A percentile compares a stretch with the other conserved stretches of the same genome.
Evolutionary conservation across 2,797 vertebrate species (phyloP).

Genomic region (Syndactyla subalaris): DNA sequence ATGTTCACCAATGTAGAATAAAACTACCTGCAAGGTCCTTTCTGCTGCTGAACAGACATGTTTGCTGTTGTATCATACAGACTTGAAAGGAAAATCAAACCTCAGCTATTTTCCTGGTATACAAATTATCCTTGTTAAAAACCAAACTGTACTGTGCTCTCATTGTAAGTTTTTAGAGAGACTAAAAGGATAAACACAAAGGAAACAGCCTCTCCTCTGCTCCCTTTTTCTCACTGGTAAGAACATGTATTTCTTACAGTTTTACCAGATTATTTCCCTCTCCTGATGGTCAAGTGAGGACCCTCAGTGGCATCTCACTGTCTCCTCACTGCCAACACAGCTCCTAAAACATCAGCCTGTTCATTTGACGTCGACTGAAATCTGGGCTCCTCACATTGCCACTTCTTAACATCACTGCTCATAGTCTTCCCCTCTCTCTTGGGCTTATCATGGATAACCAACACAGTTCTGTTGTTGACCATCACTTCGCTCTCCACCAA

Average conservation of each 20-base stretch:
- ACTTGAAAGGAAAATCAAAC: background rate
- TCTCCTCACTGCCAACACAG: background rate
- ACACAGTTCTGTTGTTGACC: rapidly evolving
- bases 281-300: background rate
- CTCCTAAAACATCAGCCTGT: background rate
- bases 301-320: background rate
- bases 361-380: background rate
- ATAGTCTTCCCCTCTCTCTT: background rate
- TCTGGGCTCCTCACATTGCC: background rate
- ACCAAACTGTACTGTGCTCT: background rate
- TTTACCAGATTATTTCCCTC: background rate
- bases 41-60: background rate
- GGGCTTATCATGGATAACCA: rapidly evolving
- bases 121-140: slow-evolving; percentile 1
- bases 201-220: background rate
- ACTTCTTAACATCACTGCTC: background rate
- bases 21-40: background rate
- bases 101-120: background rate
- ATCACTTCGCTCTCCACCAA: background rate
- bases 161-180: background rate
- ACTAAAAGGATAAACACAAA: background rate
- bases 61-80: background rate
- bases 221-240: background rate
- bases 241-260: background rate
- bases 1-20: background rate